Percentiles rank a stretch among this genome's conserved stretches.
phyloP scores from a whole-genome alignment of 2,797 vertebrate genomes.

The Neopelma chrysocephalum region DNA sequence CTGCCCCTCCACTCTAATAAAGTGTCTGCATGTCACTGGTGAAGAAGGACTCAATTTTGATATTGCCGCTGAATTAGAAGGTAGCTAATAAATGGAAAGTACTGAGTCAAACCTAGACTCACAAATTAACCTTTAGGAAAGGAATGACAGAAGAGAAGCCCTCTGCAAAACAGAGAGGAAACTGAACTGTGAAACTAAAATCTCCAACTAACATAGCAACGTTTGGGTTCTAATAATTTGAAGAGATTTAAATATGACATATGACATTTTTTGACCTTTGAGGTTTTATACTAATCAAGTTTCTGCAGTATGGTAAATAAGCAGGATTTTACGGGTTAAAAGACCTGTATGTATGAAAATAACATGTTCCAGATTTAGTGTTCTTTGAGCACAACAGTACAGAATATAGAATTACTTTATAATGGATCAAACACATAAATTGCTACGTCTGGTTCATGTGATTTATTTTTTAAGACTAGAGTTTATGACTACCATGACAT shows the following conservation, averaged over 20 bases:
- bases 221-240: conserved; percentile 47
- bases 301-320: neutral
- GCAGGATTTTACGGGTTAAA: conserved; percentile 31
- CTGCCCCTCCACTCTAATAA: neutral
- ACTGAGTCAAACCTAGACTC: neutral
- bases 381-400: neutral
- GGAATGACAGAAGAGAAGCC: conserved; percentile 13
- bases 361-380: neutral
- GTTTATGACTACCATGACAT: neutral
- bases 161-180: conserved; percentile 1
- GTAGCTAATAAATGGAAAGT: neutral
- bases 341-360: neutral
- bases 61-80: neutral
- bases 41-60: neutral
- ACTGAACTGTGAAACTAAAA: neutral
- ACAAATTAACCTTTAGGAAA: conserved; percentile 57
- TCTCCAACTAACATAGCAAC: conserved; percentile 21
- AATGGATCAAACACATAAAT: neutral
- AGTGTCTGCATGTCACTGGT: fast-evolving
- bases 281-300: conserved; percentile 13
- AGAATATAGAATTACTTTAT: neutral
- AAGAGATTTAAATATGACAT: conserved; percentile 17
- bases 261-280: conserved; percentile 51
- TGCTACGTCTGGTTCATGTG: neutral
- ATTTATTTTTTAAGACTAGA: neutral